Conservation (phyloP, 1,140 invertebrate genomes). For the Cardiocondyla obscurior region DNA sequence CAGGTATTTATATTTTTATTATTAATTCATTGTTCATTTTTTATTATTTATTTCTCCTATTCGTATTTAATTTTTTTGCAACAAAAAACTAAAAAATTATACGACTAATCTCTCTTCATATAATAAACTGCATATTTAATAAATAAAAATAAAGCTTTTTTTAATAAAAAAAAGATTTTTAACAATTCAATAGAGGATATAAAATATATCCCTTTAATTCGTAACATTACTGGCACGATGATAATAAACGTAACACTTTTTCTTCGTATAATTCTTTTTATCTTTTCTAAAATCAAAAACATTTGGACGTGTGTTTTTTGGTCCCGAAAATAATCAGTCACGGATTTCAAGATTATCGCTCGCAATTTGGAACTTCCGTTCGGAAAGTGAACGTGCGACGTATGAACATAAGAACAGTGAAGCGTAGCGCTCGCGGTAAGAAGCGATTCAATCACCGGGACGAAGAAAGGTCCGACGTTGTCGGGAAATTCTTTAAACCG, state of each 20-base stretch:
- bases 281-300: background rate
- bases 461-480: conserved; percentile 30
- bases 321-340: background rate
- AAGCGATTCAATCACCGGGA: conserved; percentile 37
- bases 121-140: background rate
- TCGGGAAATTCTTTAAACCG: conserved; percentile 23
- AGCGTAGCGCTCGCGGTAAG: conserved; percentile 14
- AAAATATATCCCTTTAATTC: background rate
- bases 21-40: background rate
- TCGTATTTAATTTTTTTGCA: background rate
- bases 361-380: conserved; percentile 30
- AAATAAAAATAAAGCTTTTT: background rate
- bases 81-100: background rate
- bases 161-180: background rate
- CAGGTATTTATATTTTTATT: background rate
- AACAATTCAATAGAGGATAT: background rate
- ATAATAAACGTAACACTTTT: conserved; percentile 6
- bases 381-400: background rate
- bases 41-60: background rate
- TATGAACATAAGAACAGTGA: conserved; percentile 4
- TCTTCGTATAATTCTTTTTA: background rate
- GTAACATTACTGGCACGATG: background rate
- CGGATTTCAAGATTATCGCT: conserved; percentile 12
- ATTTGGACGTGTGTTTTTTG: background rate
- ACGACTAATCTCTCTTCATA: background rate